phyloP scores from a whole-genome alignment of 2,113 vertebrate species.

The Empidonax traillii region DNA sequence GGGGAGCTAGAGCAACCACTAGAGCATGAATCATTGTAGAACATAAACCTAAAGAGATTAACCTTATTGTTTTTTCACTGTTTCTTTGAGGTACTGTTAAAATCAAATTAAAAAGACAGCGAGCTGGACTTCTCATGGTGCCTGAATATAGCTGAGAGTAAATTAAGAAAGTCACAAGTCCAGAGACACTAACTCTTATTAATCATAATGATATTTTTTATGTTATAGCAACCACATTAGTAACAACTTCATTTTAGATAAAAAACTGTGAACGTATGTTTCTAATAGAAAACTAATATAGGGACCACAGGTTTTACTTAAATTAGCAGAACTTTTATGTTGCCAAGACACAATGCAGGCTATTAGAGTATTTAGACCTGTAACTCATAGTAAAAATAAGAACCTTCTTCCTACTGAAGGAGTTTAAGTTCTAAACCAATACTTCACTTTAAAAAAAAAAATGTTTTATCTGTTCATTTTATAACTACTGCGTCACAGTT shows the following conservation, averaged over 20 bases:
- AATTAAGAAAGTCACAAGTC: background rate
- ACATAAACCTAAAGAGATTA: background rate
- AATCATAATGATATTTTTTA: background rate
- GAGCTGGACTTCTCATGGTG: background rate
- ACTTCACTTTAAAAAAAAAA: background rate
- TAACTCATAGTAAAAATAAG: background rate
- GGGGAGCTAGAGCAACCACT: background rate
- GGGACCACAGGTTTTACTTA: background rate
- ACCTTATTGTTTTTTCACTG: background rate
- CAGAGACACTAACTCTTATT: background rate
- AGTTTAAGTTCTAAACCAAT: background rate
- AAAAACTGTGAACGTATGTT: background rate
- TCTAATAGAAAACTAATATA: background rate
- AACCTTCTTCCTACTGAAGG: background rate
- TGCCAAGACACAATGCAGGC: background rate
- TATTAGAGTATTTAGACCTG: background rate
- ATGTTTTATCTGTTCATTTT: background rate
- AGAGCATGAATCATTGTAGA: background rate
- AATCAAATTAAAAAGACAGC: background rate
- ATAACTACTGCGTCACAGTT: background rate
- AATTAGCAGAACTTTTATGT: slow-evolving; percentile 1
- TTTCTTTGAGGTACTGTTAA: background rate
- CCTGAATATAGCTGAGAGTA: background rate
- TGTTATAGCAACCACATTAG: background rate
- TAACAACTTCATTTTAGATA: slow-evolving; percentile 34